Base-by-base conservation (phyloP, 2,113 vertebrate species). In the Turnix velox region DNA sequence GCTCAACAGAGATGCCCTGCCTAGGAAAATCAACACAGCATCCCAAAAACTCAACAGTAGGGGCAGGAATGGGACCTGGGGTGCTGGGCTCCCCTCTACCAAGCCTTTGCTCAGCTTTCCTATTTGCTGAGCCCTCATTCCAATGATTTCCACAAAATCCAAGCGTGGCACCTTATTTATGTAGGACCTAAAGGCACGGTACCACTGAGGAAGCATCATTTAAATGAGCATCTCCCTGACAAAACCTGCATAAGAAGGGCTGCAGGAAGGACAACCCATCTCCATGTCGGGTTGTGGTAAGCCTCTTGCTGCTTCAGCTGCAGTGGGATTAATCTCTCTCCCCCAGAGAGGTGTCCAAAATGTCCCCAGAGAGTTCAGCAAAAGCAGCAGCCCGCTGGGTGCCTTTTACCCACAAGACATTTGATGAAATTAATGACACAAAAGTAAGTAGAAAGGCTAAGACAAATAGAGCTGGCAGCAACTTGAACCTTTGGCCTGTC, bases 391-490 rank as follows among this genome's bases (percentile, higher is more conserved):
- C 84, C 94, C 1, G 77, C 96, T 95, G 96, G 24, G 95, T 93
- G 92, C 88, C 91, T 95, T 95, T 96, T 93, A 93, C 91, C 69
- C 91, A 78, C 83, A 92, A 92, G 84, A 75, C 86, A 67, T 93
- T 81, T 74, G 90, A 90, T 71, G 85, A 96, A 96, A 96, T 96
- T 96, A 94, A 94, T 94, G 94, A 88, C 95, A 96, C 94, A 96
- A 95, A 96, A 96, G 92, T 95, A 90, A 90, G 92, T 76, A 76
- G 95, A 95, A 96, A 93, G 91, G 94, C 95, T 93, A 93, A 94
- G 92, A 94, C 92, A 96, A 95, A 95, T 87, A 96, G 91, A 95
- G 92, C 89, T 92, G 92, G 94, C 96, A 94, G 75, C 95, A 95
- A 95, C 95, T 94, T 95, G 92, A 95, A 89, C 92, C 92, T 96